A percentile compares a stretch with the other conserved stretches of the same genome.
Conservation (phyloP, 2,797 vertebrate species). For the Schizopygopsis pylzovi region DNA sequence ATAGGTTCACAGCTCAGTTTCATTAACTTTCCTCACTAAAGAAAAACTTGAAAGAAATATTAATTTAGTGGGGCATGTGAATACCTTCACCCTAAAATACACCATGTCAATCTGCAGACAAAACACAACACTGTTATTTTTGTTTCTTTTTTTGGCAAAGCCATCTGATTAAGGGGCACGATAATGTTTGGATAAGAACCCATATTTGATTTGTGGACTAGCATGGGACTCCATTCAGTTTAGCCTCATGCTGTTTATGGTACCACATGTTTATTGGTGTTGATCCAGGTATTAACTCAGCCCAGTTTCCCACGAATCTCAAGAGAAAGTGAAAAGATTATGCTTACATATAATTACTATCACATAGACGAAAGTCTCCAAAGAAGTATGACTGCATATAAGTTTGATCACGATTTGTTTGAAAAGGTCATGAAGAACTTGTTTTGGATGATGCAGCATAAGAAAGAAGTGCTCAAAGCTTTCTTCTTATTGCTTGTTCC, state of each 20-base stretch:
- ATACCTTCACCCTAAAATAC: slow-evolving; percentile 48
- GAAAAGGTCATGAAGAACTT: too few relatives aligned
- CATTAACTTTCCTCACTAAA: slow-evolving; percentile 27
- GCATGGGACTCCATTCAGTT: slow-evolving; percentile 24
- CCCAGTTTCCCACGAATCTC: slow-evolving; percentile 43
- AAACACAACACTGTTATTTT: slow-evolving; percentile 44
- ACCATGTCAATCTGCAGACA: slow-evolving; percentile 21
- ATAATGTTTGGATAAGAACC: slow-evolving; percentile 42
- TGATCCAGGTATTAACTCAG: slow-evolving; percentile 48
- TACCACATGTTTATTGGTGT: slow-evolving; percentile 47
- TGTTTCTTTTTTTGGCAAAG: slow-evolving; percentile 12
- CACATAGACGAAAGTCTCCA: background rate
- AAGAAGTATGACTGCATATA: background rate
- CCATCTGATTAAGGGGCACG: slow-evolving; percentile 36
- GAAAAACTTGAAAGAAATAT: background rate
- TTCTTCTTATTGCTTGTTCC: slow-evolving; percentile 11
- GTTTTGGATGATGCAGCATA: too few relatives aligned
- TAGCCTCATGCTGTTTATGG: slow-evolving; percentile 45
- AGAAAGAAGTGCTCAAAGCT: background rate
- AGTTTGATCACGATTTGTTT: too few relatives aligned
- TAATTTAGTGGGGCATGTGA: slow-evolving; percentile 39
- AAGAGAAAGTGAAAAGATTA: slow-evolving; percentile 19
- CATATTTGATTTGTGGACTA: background rate
- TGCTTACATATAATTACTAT: background rate
- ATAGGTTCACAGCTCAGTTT: slow-evolving; percentile 19